Conservation (phyloP, 1,140 invertebrate genomes). For the Gryllus bimaculatus region DNA sequence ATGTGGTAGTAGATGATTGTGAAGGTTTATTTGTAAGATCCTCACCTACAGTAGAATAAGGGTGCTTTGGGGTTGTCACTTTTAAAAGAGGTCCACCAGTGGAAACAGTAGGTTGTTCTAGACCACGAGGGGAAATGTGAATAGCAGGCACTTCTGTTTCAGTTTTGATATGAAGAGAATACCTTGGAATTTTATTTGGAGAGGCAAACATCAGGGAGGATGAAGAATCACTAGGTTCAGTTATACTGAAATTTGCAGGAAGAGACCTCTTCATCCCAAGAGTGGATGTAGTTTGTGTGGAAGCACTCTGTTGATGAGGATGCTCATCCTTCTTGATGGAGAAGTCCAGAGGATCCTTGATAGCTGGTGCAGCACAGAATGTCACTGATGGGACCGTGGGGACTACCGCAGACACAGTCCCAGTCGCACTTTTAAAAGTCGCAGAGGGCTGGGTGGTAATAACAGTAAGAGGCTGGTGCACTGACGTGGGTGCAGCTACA, state of each 20-base stretch:
- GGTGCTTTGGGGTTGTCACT: not conserved
- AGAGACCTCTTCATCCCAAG: constrained; percentile 7
- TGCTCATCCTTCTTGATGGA: constrained; percentile 8
- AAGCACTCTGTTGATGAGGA: not conserved
- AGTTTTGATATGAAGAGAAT: constrained; percentile 6
- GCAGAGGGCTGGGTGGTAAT: constrained; percentile 4
- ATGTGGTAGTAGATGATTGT: not conserved
- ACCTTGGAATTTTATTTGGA: constrained; percentile 11
- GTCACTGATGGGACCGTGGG: not conserved
- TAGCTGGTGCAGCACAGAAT: not conserved
- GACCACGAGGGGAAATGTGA: not conserved
- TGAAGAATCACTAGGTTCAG: not conserved
- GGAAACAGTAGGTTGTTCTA: not conserved
- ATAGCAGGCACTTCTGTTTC: not conserved
- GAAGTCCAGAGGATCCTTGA: constrained; percentile 11
- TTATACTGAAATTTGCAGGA: not conserved
- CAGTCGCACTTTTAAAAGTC: not conserved
- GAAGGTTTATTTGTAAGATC: not conserved
- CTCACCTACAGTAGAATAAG: not conserved
- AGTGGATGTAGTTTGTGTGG: constrained; percentile 7
- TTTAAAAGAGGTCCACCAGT: constrained; percentile 8
- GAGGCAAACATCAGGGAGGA: not conserved
- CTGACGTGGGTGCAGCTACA: constrained; percentile 2
- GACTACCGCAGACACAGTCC: no score
- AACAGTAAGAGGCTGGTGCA: constrained; percentile 11